Percentiles rank a stretch among this genome's conserved stretches.
Conservation (phyloP, 2,888 invertebrate species). For the Chrysolina americana region DNA sequence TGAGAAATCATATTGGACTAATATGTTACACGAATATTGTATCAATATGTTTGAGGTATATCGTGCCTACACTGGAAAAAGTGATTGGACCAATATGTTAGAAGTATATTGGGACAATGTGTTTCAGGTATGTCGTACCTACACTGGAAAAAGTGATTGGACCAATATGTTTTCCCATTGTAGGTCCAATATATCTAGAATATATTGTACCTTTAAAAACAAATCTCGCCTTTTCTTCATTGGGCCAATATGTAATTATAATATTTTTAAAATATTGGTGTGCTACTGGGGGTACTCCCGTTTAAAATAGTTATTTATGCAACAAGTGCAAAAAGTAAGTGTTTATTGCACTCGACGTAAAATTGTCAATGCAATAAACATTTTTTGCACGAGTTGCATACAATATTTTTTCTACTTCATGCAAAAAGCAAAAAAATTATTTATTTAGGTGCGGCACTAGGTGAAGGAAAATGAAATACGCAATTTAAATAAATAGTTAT, state of each 20-base stretch:
- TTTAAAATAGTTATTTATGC: too few relatives aligned
- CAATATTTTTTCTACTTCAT: too few relatives aligned
- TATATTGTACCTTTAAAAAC: constrained; percentile 20
- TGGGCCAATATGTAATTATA: constrained; percentile 19
- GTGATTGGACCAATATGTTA: background rate
- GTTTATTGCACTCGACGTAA: too few relatives aligned
- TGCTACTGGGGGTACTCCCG: constrained; percentile 22
- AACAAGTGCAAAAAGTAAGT: too few relatives aligned
- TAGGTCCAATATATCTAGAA: background rate
- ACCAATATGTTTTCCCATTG: constrained; percentile 7
- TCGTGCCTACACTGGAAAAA: constrained; percentile 19
- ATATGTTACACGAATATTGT: background rate
- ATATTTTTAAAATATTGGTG: constrained; percentile 18
- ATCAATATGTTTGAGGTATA: constrained; percentile 9
- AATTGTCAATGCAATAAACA: too few relatives aligned
- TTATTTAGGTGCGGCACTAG: too few relatives aligned
- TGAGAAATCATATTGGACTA: too few relatives aligned
- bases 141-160: constrained; percentile 14
- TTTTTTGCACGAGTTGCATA: too few relatives aligned
- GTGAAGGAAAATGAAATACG: too few relatives aligned
- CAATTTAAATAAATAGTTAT: too few relatives aligned
- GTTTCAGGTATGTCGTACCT: constrained; percentile 13
- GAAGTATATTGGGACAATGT: constrained; percentile 2
- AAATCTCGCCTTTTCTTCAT: constrained; percentile 19
- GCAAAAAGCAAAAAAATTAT: too few relatives aligned